These are phyloP conservation scores for Watsonalla cultraria DNA, from an alignment of 2,888 invertebrate species.

Conservation along the genomic window DNA sequence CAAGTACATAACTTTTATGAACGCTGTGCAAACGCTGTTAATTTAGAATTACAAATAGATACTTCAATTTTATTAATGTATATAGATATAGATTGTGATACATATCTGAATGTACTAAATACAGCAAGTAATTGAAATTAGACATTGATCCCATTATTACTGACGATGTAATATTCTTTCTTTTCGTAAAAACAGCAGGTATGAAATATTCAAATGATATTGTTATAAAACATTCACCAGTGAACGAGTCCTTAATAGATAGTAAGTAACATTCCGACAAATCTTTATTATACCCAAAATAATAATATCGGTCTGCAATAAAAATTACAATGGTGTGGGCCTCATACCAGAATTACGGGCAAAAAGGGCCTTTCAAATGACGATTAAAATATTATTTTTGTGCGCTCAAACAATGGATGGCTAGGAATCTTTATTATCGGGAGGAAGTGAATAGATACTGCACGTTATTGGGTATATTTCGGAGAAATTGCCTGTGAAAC, in stretches of 20 bases:
- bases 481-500: constrained; percentile 46
- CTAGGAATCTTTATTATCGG: constrained; percentile 63
- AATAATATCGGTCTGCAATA: constrained; percentile 53
- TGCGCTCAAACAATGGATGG: constrained; percentile 58
- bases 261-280: constrained; percentile 24
- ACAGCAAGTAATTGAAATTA: no score
- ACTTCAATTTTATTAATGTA: no score
- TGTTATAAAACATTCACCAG: constrained; percentile 15
- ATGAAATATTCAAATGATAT: constrained; percentile 18
- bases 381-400: constrained; percentile 70
- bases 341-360: constrained; percentile 30
- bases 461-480: constrained; percentile 54
- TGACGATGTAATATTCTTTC: no score
- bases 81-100: no score
- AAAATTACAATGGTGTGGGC: constrained; percentile 50
- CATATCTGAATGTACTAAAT: no score
- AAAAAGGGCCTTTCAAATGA: constrained; percentile 52
- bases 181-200: not conserved
- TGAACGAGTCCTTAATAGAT: constrained; percentile 15
- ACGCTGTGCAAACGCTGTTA: no score
- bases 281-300: constrained; percentile 34
- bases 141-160: no score
- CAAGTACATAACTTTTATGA: no score
- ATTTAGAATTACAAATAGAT: no score
- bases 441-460: constrained; percentile 72